Evolutionary conservation across 2,888 invertebrate species (phyloP).

Genomic region (Lithophane ornitopus): DNA sequence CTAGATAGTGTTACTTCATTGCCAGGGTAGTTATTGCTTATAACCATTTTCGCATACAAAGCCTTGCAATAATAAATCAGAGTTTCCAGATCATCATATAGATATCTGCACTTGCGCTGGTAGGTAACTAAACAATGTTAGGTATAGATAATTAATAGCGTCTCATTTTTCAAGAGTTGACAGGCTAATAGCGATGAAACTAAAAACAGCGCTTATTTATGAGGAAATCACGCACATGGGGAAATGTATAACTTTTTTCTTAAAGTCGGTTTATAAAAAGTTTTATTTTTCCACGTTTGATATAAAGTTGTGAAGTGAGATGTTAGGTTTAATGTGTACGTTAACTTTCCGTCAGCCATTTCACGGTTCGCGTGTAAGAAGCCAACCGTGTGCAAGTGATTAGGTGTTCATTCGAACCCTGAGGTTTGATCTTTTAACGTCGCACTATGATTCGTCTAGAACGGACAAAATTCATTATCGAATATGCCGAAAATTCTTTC

Average conservation of each 20-base stretch:
- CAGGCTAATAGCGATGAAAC: not conserved
- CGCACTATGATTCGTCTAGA: too few species aligned
- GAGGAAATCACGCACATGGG: not conserved
- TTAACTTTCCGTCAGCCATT: slow-evolving; percentile 28
- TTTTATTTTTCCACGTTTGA: not conserved
- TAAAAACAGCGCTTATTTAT: not conserved
- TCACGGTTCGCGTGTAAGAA: slow-evolving; percentile 41
- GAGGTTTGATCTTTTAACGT: slow-evolving; percentile 22
- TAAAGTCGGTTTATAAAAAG: not conserved
- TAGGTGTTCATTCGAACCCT: slow-evolving; percentile 26
- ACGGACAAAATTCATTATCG: too few species aligned
- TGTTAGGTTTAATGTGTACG: slow-evolving; percentile 10
- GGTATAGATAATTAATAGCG: not conserved
- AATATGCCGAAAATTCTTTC: too few species aligned
- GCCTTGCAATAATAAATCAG: not conserved
- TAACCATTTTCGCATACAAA: too few species aligned
- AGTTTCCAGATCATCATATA: not conserved
- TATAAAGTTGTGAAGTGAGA: not conserved
- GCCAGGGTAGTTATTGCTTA: not conserved
- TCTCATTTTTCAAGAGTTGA: not conserved
- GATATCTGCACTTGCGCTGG: too few species aligned
- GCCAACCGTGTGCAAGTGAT: slow-evolving; percentile 39
- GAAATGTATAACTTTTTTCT: not conserved
- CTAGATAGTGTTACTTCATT: not conserved
- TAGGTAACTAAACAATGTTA: too few species aligned